Conservation (phyloP, 1,140 invertebrate genomes). For the Camponotus pennsylvanicus region DNA sequence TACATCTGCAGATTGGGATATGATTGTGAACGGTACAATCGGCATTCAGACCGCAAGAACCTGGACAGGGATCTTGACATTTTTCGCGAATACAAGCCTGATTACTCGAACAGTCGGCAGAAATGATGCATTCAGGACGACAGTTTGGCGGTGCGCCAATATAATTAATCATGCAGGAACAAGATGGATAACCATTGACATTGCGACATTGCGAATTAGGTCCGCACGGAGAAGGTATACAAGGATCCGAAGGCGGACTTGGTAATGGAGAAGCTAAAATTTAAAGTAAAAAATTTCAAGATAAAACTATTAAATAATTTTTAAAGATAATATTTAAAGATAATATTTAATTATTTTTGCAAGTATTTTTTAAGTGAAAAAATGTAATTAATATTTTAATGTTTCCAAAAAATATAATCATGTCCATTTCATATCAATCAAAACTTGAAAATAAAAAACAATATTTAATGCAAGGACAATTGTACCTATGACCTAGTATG, state of each 20-base stretch:
- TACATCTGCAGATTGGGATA: constrained; percentile 84
- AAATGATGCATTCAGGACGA: constrained; percentile 91
- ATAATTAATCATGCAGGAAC: constrained; percentile 83
- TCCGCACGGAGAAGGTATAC: constrained; percentile 89
- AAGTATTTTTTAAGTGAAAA: neutral
- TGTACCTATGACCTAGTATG: neutral
- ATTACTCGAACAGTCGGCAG: constrained; percentile 90
- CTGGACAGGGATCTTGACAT: constrained; percentile 91
- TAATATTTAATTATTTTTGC: neutral
- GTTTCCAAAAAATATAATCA: neutral
- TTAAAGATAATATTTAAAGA: neutral
- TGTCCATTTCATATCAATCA: neutral
- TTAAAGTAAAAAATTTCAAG: neutral
- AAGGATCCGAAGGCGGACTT: constrained; percentile 82
- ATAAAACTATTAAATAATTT: neutral
- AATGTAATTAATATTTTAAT: neutral
- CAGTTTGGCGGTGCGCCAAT: constrained; percentile 87
- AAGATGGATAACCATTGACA: constrained; percentile 87
- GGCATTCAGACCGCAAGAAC: constrained; percentile 85
- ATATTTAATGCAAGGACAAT: neutral
- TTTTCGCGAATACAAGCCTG: constrained; percentile 91
- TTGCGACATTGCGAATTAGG: constrained; percentile 86
- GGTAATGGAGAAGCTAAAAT: constrained; percentile 47
- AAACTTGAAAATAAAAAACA: constrained; percentile 14
- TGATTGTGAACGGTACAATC: constrained; percentile 84